A percentile compares a stretch with the other conserved stretches of the same genome.
Conservation (phyloP, 2,113 vertebrate genomes). For the Melanerpes aurifrons region DNA sequence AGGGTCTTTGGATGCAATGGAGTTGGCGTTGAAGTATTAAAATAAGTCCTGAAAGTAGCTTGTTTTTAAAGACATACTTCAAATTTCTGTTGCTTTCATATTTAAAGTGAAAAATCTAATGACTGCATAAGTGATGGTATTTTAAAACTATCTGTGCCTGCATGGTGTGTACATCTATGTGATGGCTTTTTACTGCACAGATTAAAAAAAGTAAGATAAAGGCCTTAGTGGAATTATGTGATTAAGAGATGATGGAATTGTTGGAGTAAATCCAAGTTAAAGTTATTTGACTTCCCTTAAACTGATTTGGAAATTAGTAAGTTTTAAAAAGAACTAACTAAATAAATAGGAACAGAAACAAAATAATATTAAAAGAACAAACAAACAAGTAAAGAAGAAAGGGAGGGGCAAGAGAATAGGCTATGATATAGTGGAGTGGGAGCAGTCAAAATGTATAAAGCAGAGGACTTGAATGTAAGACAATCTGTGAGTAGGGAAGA, state of each 20-base stretch:
- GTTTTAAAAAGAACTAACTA: not conserved
- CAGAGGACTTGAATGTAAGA: not conserved
- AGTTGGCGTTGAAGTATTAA: not conserved
- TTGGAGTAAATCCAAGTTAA: not conserved
- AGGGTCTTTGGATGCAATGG: not conserved
- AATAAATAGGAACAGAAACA: not conserved
- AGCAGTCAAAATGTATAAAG: not conserved
- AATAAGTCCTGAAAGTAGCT: not conserved
- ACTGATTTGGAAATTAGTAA: not conserved
- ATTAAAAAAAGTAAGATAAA: slow-evolving; percentile 2
- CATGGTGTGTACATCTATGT: not conserved
- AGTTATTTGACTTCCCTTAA: slow-evolving; percentile 6
- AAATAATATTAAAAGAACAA: not conserved
- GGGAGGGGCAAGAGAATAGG: not conserved
- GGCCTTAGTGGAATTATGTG: not conserved
- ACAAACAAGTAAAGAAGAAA: not conserved
- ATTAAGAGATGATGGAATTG: slow-evolving; percentile 15
- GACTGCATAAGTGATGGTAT: not conserved
- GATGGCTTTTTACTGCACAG: not conserved
- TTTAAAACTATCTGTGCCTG: not conserved
- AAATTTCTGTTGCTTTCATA: not conserved
- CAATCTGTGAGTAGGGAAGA: not conserved
- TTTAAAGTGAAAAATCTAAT: not conserved
- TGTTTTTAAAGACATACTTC: not conserved
- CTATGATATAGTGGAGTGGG: not conserved